Evolutionary conservation across 2,797 vertebrate species (phyloP).

Genomic region (Oreortyx pictus): DNA sequence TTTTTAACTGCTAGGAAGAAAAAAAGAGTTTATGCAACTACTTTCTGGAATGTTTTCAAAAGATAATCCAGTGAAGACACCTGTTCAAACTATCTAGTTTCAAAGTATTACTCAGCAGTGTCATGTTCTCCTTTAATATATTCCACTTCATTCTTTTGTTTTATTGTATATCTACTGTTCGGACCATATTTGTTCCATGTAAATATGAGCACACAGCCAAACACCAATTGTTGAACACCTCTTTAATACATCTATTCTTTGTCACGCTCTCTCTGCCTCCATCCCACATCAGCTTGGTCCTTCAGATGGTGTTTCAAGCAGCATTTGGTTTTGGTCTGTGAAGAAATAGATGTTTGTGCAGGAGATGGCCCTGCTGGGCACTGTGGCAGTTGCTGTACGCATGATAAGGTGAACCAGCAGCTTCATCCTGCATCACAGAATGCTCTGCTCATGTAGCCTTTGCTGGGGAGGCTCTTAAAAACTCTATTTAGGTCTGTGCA

Average conservation of each 20-base stretch:
- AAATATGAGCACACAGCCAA: not conserved
- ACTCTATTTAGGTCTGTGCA: not conserved
- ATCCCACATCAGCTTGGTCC: not conserved
- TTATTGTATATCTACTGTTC: not conserved
- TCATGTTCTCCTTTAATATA: not conserved
- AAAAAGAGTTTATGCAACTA: slow-evolving; percentile 44
- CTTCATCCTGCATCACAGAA: not conserved
- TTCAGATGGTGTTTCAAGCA: not conserved
- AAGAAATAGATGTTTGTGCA: not conserved
- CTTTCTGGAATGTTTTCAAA: slow-evolving; percentile 32
- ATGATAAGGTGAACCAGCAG: not conserved
- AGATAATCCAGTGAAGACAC: not conserved
- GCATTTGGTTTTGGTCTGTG: not conserved
- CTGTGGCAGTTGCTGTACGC: fast-evolving
- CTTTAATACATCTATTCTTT: not conserved
- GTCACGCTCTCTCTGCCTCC: not conserved
- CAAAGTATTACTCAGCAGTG: not conserved
- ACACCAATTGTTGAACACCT: not conserved
- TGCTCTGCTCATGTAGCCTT: not conserved
- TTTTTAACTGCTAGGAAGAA: slow-evolving; percentile 64
- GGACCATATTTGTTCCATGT: not conserved
- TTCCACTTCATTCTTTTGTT: not conserved
- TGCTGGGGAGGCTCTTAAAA: not conserved
- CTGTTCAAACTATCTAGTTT: not conserved
- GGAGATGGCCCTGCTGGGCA: not conserved